Base-by-base conservation (phyloP, 2,888 invertebrate genomes). In the Octonoba sinensis region DNA sequence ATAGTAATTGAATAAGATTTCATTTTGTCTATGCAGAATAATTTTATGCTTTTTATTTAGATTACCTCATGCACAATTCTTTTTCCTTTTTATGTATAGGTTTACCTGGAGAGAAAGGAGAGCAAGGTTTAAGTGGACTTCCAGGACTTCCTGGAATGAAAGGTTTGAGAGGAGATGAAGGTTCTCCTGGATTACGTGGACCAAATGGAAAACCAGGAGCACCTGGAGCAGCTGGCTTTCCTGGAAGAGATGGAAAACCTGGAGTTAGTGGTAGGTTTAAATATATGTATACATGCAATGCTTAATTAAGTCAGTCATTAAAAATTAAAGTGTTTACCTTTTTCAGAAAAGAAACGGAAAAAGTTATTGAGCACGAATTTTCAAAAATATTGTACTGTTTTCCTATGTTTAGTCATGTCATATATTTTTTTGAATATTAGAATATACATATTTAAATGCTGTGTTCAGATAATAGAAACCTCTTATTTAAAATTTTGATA, bases 61-160 rank as follows among this genome's bases (percentile, higher is more conserved):
- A 2, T 36, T 36, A 8, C 36, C 11, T 36, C 36, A 36, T 36
- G 1, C 36, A 36, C n/a, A n/a, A n/a, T n/a, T n/a, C n/a, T 36
- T 36, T 36, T 27, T 2, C 6, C 6, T 36, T 36, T 36, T 36
- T 11, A 36, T 36, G 36, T 18, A 27, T 57, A 67, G 86, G 86
- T 27, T 46, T 70, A 70, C 49, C 69, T 47, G 92, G 91, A 62
- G 85, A 87, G 15, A 92, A 92, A 57, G 93, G 88, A 22, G 64
- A 59, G 46, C 87, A 85, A 76, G 88, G 88, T 67, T 84, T 85
- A 22, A 75, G 83, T 66, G 90, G 92, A 51, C 88, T 90, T 60
- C 89, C 90, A 18, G 96, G 96, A 46, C 90, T 92, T n/a, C 88
- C 89, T 64, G 96, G 95, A 47, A 91, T 92, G 20, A 95, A 95